Evolutionary conservation across 2,797 vertebrate genomes (phyloP).

Genomic region (Dromococcyx pavoninus): DNA sequence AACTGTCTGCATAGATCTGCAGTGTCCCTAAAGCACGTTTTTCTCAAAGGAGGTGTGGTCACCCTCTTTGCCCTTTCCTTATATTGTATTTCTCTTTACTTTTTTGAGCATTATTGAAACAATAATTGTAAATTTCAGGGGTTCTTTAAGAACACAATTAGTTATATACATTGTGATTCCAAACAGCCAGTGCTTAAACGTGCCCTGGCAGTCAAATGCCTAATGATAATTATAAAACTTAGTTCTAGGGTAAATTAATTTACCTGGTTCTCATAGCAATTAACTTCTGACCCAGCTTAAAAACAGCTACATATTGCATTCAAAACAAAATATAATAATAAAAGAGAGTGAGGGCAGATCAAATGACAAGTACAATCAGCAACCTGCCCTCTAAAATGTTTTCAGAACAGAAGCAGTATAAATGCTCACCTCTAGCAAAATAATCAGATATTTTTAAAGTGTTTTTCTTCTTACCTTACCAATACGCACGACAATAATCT

Average conservation of each 20-base stretch:
- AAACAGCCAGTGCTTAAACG: not conserved
- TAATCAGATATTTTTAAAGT: not conserved
- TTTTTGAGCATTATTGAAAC: not conserved
- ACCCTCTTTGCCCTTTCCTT: not conserved
- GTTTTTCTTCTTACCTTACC: not conserved
- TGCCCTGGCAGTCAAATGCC: not conserved
- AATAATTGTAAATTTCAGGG: not conserved
- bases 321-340: not conserved
- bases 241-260: not conserved
- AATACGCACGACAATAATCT: not conserved
- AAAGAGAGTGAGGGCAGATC: not conserved
- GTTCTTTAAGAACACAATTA: not conserved
- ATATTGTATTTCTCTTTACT: not conserved
- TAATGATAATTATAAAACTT: not conserved
- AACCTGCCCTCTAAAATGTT: not conserved
- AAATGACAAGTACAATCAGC: not conserved
- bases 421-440: not conserved
- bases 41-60: not conserved
- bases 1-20: not conserved
- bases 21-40: not conserved
- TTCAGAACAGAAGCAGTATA: not conserved
- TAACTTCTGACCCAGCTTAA: not conserved
- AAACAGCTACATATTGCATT: not conserved
- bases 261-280: not conserved
- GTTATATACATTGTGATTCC: not conserved